Conservation (phyloP, 2,797 vertebrate species). For the Hafferia zeledoni region DNA sequence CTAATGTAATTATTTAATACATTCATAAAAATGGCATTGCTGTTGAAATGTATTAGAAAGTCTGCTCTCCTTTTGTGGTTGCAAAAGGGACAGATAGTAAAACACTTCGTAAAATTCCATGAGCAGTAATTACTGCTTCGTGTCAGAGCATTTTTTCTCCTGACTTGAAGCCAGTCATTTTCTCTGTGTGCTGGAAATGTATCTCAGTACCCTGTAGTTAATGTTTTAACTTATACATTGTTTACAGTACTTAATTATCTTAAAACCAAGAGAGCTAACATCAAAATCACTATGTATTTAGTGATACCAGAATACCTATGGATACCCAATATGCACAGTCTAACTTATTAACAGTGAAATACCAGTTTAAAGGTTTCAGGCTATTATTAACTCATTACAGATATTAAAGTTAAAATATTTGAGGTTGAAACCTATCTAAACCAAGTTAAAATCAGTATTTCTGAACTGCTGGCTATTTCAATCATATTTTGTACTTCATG, state of each 20-base stretch:
- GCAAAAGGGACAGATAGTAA: background rate
- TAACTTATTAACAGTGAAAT: background rate
- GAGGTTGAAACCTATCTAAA: background rate
- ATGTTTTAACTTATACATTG: background rate
- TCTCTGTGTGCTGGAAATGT: background rate
- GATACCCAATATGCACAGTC: background rate
- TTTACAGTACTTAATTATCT: background rate
- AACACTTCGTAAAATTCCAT: background rate
- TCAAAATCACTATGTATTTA: background rate
- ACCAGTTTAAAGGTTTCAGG: background rate
- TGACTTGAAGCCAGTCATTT: background rate
- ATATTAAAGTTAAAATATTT: background rate
- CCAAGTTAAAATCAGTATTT: slow-evolving; percentile 14
- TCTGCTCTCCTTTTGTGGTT: background rate
- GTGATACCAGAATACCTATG: background rate
- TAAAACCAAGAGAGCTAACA: background rate
- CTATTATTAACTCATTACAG: background rate
- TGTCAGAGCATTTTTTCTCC: background rate
- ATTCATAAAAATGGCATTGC: background rate
- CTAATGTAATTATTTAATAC: background rate
- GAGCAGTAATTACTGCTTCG: background rate
- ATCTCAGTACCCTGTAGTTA: background rate
- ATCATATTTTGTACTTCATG: background rate
- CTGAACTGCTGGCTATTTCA: background rate
- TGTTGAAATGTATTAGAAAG: background rate